Evolutionary conservation across 92 coral and sea anemone species (phyloP).

Genomic region (Siderastrea siderea): DNA sequence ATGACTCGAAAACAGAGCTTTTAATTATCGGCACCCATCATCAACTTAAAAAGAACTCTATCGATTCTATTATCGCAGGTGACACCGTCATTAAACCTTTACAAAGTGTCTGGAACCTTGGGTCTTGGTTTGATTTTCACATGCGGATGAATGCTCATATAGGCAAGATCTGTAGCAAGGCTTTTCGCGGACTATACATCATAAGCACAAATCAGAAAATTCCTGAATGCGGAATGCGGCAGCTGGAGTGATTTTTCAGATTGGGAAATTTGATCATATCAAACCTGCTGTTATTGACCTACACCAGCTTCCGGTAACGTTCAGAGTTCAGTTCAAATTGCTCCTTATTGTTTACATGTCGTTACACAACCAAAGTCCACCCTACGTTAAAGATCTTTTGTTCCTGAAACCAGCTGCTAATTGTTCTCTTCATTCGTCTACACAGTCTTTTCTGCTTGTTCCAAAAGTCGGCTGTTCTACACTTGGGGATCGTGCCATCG

Average conservation of each 20-base stretch:
- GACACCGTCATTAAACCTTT: slow-evolving; percentile 34
- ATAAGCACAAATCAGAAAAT: slow-evolving; percentile 67
- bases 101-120: slow-evolving; percentile 50
- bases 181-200: slow-evolving; percentile 57
- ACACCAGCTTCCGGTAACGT: slow-evolving; percentile 70
- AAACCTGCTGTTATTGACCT: slow-evolving; percentile 53
- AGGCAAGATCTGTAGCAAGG: slow-evolving; percentile 65
- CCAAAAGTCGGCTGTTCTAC: too few relatives aligned
- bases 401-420: slow-evolving; percentile 9
- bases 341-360: not conserved
- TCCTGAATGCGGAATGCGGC: slow-evolving; percentile 58
- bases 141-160: slow-evolving; percentile 58
- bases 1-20: slow-evolving; percentile 61
- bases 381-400: slow-evolving; percentile 20
- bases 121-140: slow-evolving; percentile 64
- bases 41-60: slow-evolving; percentile 22
- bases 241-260: slow-evolving; percentile 42
- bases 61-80: slow-evolving; percentile 43
- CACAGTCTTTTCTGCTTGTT: slow-evolving; percentile 7
- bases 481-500: slow-evolving; percentile 14
- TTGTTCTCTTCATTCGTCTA: not conserved
- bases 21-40: slow-evolving; percentile 54
- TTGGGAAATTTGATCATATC: slow-evolving; percentile 63
- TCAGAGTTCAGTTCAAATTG: not conserved
- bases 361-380: not conserved